Base-by-base conservation (phyloP, 2,113 vertebrate species). In the Nettapus auritus region DNA sequence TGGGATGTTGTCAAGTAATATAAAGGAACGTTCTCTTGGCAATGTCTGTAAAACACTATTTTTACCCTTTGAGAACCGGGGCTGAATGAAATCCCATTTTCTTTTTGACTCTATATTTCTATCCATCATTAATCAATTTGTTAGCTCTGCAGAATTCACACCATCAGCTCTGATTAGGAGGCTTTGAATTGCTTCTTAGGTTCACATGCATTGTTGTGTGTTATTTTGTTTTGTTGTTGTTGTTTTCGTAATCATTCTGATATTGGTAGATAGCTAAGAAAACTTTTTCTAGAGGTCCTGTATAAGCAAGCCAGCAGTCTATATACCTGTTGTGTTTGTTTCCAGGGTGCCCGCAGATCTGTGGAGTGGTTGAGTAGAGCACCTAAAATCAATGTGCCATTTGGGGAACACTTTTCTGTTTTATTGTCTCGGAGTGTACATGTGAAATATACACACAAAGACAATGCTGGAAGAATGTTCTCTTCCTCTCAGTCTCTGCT, bases 271-370 rank as follows among this genome's bases (percentile, higher is more conserved):
- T 14, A 60, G 25, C 28, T 36, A 53, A 18, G 53, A 53, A 50
- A 60, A 9, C 8, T 48, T 66, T 48, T 50, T 57, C 31, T 42
- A 56, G 29, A 4, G 18, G 18, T 33, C 6, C 5, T 4, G 17
- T 18, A 6, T 12, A 34, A 56, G 31, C 18, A 53, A 13, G 8
- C 11, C 68, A n/a, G 6, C 8, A 0, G n/a, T 25, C 11, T 4
- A 0, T 34, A 36, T 7, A 7, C 28, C 14, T 16, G 18, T 7
- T 18, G 31, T n/a, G 36, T 53, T 42, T 4, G 0, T 34, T 71
- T 52, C 16, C 36, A n/a, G 29, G 18, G 8, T 46, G 38, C 6
- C 44, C 48, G 15, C 23, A 19, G 59, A 26, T 3, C 0, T 11
- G 18, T 8, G 5, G 14, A 8, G 25, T 26, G 62, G 4, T 22